Evolutionary conservation across 2,113 vertebrate genomes (phyloP).

Genomic region (Balaeniceps rex): DNA sequence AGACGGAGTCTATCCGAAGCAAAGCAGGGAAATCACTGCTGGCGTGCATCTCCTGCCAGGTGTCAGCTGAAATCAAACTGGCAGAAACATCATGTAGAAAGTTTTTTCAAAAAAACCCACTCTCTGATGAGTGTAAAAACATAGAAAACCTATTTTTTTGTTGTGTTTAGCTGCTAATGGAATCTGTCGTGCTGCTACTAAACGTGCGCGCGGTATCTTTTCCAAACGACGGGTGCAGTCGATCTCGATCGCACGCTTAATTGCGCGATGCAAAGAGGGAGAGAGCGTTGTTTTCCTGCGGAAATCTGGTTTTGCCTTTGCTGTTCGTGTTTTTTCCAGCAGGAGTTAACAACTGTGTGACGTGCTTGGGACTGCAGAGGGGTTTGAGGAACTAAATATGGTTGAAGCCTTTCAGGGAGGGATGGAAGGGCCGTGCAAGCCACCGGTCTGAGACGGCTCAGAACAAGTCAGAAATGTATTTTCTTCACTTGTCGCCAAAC

Average conservation of each 20-base stretch:
- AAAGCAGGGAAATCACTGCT: not conserved
- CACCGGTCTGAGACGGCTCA: not conserved
- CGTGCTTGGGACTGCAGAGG: rapidly evolving
- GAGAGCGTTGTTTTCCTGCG: not conserved
- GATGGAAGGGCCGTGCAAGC: rapidly evolving
- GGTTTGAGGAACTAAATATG: rapidly evolving
- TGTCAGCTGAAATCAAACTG: not conserved
- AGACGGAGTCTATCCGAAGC: not conserved
- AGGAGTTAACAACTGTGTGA: not conserved
- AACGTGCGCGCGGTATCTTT: rapidly evolving
- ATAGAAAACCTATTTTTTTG: not conserved
- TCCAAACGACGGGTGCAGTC: rapidly evolving
- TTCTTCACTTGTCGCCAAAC: not conserved
- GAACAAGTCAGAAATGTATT: not conserved
- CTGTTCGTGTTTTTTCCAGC: not conserved
- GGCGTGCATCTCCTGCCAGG: not conserved
- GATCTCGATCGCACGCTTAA: not conserved
- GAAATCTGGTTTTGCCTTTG: not conserved
- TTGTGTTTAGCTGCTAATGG: not conserved
- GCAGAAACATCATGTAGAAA: not conserved
- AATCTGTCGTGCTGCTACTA: not conserved
- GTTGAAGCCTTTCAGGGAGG: not conserved
- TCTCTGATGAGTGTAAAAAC: not conserved
- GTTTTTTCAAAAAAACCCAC: not conserved
- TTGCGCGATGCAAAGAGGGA: rapidly evolving